Percentiles rank a stretch among this genome's conserved stretches.
Conservation (phyloP, 2,113 vertebrate species). For the Dendropsophus ebraccatus region DNA sequence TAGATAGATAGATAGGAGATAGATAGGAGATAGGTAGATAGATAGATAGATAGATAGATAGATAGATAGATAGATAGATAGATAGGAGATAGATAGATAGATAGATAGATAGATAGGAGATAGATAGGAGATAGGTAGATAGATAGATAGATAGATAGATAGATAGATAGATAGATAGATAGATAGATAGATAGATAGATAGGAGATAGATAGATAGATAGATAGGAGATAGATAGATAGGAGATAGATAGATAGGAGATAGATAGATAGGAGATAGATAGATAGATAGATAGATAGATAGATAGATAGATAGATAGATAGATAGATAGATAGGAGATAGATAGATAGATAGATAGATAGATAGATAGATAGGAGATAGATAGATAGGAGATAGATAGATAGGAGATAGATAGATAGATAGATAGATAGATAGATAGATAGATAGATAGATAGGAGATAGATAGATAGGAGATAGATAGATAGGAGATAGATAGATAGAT, state of each 20-base stretch:
- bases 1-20: not conserved
- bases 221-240: slow-evolving; percentile 35
- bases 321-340: not conserved
- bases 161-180: slow-evolving; percentile 4
- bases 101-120: no score
- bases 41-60: no score
- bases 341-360: slow-evolving; percentile 8
- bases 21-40: no score
- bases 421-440: not conserved
- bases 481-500: not conserved
- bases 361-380: no score
- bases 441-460: not conserved
- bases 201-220: slow-evolving; percentile 39
- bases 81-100: no score
- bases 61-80: no score
- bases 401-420: no score
- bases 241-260: slow-evolving; percentile 33
- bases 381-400: no score
- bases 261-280: slow-evolving; percentile 26
- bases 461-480: slow-evolving; percentile 2
- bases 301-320: slow-evolving; percentile 8
- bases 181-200: slow-evolving; percentile 43
- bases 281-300: slow-evolving; percentile 34
- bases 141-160: no score
- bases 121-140: no score